phyloP scores from a whole-genome alignment of 2,113 vertebrate species.

The Nothocercus nigrocapillus region DNA sequence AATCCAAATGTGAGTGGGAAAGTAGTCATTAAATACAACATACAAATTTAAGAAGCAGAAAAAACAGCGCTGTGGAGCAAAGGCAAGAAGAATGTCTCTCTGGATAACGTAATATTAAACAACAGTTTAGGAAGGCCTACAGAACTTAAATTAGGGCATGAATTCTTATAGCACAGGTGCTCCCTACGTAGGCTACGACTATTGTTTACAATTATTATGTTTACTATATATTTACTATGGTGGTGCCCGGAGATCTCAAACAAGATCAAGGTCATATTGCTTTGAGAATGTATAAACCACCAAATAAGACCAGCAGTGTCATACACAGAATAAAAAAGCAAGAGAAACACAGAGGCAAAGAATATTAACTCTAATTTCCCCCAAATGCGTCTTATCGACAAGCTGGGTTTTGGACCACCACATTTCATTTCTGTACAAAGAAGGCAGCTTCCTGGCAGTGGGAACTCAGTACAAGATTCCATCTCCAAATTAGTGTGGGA shows the following conservation, averaged over 20 bases:
- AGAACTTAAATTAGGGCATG: not conserved
- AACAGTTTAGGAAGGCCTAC: not conserved
- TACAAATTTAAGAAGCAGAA: not conserved
- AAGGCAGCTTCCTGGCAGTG: not conserved
- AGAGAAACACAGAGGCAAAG: not conserved
- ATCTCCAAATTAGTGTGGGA: accelerated
- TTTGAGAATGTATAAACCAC: not conserved
- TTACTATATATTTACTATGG: not conserved
- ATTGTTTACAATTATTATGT: not conserved
- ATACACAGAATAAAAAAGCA: not conserved
- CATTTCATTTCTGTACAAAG: not conserved
- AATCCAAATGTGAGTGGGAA: not conserved
- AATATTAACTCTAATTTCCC: not conserved
- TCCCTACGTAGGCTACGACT: not conserved
- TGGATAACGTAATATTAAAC: not conserved
- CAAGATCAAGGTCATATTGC: not conserved
- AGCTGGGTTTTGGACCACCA: not conserved
- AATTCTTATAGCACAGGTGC: not conserved
- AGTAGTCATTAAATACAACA: not conserved
- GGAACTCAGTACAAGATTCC: accelerated
- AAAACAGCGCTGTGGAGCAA: not conserved
- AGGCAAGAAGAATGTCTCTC: not conserved
- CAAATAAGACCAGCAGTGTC: not conserved
- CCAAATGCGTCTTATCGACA: not conserved
- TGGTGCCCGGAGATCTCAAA: not conserved